phyloP scores from a whole-genome alignment of 2,888 invertebrate genomes.

The Drosophila ezoana region DNA sequence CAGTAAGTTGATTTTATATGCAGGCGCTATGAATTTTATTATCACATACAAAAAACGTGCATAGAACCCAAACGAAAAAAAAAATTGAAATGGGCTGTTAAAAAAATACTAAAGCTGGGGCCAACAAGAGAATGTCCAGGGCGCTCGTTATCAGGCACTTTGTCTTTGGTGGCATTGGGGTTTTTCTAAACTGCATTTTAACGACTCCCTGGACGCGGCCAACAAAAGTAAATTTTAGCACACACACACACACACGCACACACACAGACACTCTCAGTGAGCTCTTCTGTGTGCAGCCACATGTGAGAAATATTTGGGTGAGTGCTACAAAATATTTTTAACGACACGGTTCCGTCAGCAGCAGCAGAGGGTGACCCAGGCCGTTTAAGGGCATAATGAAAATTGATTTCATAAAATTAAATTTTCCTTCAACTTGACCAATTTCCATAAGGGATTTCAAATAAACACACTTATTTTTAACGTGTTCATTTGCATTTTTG shows the following conservation, averaged over 20 bases:
- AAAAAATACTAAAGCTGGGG: conserved; percentile 23
- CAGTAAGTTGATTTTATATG: conserved; percentile 60
- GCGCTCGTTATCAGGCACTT: conserved; percentile 65
- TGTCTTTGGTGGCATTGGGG: conserved; percentile 60
- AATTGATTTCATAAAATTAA: conserved; percentile 67
- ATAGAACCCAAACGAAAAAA: conserved; percentile 19
- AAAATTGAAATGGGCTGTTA: conserved; percentile 1
- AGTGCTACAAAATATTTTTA: conserved; percentile 42
- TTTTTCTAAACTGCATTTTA: conserved; percentile 72
- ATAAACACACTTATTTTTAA: conserved; percentile 1
- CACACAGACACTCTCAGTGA: background rate
- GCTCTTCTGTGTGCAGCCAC: conserved; percentile 7
- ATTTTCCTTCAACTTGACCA: conserved; percentile 43
- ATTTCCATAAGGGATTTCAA: conserved; percentile 32
- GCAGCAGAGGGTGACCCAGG: conserved; percentile 21
- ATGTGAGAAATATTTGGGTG: conserved; percentile 20
- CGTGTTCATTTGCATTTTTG: conserved; percentile 16
- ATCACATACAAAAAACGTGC: conserved; percentile 58
- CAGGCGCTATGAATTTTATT: conserved; percentile 67
- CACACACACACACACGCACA: conserved; percentile 16
- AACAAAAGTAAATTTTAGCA: conserved; percentile 38
- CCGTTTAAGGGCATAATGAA: conserved; percentile 61
- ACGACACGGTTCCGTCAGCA: conserved; percentile 33
- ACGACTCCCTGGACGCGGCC: conserved; percentile 70
- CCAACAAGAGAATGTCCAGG: conserved; percentile 39